Evolutionary conservation across 2,797 vertebrate species (phyloP), one percentile per base, ranked within the genome.

Genomic region (Amphiprion clarkii): DNA sequence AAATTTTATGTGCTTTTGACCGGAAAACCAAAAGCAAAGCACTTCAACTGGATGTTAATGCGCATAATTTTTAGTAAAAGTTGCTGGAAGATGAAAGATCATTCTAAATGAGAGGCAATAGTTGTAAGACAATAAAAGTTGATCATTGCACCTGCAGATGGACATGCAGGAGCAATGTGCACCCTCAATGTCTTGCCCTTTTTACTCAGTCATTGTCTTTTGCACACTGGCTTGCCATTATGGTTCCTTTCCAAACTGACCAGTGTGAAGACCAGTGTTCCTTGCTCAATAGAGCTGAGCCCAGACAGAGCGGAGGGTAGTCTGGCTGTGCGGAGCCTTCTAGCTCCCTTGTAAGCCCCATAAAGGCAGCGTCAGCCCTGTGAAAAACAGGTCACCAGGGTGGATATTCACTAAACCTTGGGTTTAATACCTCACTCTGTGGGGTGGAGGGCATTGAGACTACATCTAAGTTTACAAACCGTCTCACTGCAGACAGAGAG

Each of bases 381-480:
- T 81, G 82, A 83, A 82, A 84, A 83, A 79, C 71, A 85, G 90
- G 85, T 92, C 87, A 84, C 78, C 54, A 25, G 84, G 84, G 89
- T 82, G 76, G 83, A 91, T 92, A 86, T 87, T 88, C 84, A 87
- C 88, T 87, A 92, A 86, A 84, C 82, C 84, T 79, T 21, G 56
- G 81, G 59, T 93, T 92, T 94, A 93, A 93, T 94, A 90, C 87
- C 87, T 90, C 82, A 89, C 79, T 71, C 85, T 84, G 86, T 84
- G 75, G 88, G 89, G 78, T 81, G 74, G 87, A 77, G 82, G 90
- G 60, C 81, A 82, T 78, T 53, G 53, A 80, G 81, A 88, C 66
- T 75, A 81, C 73, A 84, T 74, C 51, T 74, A 85, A 84, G 72
- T 86, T 83, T 83, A 86, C 84, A 79, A 70, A 89, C 82, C 74